Base-by-base conservation (phyloP, 1,140 invertebrate genomes). In the Panulirus ornatus region DNA sequence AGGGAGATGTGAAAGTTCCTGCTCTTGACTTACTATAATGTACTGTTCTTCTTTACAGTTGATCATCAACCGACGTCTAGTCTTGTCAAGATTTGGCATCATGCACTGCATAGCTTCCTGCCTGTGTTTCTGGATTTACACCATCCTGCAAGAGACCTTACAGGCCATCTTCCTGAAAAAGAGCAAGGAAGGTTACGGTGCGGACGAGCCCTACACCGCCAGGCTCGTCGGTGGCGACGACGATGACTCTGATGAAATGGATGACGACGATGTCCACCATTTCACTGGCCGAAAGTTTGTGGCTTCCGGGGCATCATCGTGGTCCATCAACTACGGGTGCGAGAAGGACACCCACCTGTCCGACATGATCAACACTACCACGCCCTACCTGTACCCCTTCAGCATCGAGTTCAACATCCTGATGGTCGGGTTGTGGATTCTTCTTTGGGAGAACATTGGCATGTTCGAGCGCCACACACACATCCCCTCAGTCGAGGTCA, bases 41-140 rank as follows among this genome's bases (percentile, higher is more conserved):
- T n/a, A n/a, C n/a, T n/a, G n/a, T n/a, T n/a, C n/a, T 47, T 30
- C 30, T 91, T 90, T 93, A 93, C 91, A 96, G 95, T 94, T 96
- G n/a, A 95, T 96, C 44, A 95, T 96, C 58, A 96, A 96, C 93
- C 94, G 94, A 87, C 93, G 94, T 85, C 93, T 94, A 94, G 94
- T 94, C 81, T 86, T 96, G 22, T 95, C 95, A n/a, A 94, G 96
- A 54, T 96, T 97, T 91, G 96, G 95, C 5, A 94, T 96, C 42
- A 97, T 97, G 96, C 96, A 97, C 92, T 96, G 96, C 93, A 95
- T 97, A 51, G 95, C 96, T 0, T 95, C 96, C 79, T 96, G 95
- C 92, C 93, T 97, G 1, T 96, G 96, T 93, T 96, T 96, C 93
- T 97, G 96, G 96, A 94, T 97, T 22, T 95, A 95, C 93, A 96